A percentile compares a stretch with the other conserved stretches of the same genome.
These are phyloP conservation scores for Melitaea cinxia DNA, from an alignment of 1,140 invertebrate species.

Conservation along the genomic window DNA sequence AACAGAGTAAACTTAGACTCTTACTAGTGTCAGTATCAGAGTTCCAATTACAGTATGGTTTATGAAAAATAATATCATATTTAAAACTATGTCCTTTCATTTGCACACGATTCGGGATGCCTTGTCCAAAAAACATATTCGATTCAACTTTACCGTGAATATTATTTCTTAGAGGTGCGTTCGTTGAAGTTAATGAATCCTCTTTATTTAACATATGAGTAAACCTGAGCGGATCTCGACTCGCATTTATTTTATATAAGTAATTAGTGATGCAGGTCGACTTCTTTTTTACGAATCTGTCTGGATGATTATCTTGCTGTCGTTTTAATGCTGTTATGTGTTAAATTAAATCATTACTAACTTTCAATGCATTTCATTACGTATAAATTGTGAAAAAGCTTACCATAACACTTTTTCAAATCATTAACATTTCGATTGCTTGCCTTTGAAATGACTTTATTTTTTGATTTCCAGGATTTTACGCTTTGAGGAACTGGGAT, in stretches of 20 bases:
- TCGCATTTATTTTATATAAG: background rate
- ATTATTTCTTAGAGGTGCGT: background rate
- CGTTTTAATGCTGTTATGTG: background rate
- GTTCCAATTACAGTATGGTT: slow-evolving; percentile 19
- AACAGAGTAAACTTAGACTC: background rate
- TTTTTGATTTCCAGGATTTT: slow-evolving; percentile 20
- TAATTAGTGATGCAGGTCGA: background rate
- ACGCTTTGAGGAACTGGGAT: slow-evolving; percentile 19
- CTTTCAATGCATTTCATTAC: no score
- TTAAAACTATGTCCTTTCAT: slow-evolving; percentile 49
- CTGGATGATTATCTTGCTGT: background rate
- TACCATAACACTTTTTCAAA: background rate
- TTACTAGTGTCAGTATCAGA: background rate
- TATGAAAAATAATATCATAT: slow-evolving; percentile 48
- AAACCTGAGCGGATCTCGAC: slow-evolving; percentile 24
- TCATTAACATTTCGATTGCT: background rate
- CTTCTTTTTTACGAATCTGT: background rate
- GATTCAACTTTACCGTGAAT: background rate
- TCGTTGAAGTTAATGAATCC: background rate
- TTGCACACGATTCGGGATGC: slow-evolving; percentile 45
- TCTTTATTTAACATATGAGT: slow-evolving; percentile 8
- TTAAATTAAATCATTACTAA: background rate
- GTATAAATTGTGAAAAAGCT: no score
- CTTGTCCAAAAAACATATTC: background rate
- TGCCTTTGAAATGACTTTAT: background rate